Percentiles rank a stretch among this genome's conserved stretches.
These are phyloP conservation scores for Panthera leo DNA, from an alignment of 2,113 vertebrate species.

Conservation along the genomic window DNA sequence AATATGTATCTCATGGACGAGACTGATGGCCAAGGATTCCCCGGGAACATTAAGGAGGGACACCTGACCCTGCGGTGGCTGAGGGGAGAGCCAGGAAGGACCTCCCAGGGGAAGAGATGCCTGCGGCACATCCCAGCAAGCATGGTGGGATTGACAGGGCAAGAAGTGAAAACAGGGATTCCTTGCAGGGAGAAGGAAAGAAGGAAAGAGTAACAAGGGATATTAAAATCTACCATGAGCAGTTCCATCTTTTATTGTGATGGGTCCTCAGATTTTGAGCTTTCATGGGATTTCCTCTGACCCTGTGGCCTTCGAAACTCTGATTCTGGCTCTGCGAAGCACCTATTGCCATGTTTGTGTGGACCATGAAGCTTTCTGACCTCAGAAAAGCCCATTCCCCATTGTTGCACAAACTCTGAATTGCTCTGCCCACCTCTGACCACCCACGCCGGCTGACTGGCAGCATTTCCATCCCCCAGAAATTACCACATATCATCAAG, in stretches of 20 bases:
- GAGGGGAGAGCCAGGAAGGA: not conserved
- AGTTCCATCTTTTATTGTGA: not conserved
- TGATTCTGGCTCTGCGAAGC: not conserved
- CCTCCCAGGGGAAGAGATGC: not conserved
- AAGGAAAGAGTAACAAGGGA: not conserved
- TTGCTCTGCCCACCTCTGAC: not conserved
- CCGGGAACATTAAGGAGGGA: accelerated
- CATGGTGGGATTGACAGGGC: not conserved
- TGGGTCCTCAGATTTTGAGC: not conserved
- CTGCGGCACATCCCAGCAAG: not conserved
- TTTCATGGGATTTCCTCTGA: not conserved
- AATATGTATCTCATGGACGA: not conserved
- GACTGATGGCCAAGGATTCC: not conserved
- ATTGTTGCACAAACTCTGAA: not conserved
- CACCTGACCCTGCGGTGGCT: not conserved
- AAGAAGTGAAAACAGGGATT: not conserved
- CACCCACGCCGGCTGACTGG: not conserved
- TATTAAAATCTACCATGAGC: not conserved
- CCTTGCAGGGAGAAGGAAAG: not conserved
- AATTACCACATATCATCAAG: not conserved
- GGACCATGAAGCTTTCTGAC: not conserved
- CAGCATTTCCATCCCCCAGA: not conserved
- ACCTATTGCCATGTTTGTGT: too few species aligned
- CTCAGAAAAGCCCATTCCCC: not conserved
- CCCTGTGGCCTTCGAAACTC: not conserved